These are phyloP conservation scores for Papilio polytes DNA, from an alignment of 1,140 invertebrate species.

Conservation along the genomic window DNA sequence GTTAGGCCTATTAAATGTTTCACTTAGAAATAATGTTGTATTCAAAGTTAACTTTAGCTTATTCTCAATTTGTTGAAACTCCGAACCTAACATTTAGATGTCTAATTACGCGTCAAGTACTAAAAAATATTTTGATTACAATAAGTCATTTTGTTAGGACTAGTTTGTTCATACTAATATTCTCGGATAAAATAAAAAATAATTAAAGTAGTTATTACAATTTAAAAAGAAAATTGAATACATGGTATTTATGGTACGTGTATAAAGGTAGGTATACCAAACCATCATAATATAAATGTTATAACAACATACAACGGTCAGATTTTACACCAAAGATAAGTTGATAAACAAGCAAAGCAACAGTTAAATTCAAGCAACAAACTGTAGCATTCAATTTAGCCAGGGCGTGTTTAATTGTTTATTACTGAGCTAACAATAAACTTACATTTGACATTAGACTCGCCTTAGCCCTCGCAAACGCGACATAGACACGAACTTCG, in stretches of 20 bases:
- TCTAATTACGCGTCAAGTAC: background rate
- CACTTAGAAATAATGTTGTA: constrained; percentile 10
- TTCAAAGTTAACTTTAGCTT: background rate
- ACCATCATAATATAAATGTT: background rate
- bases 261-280: too few relatives aligned
- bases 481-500: constrained; percentile 38
- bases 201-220: too few relatives aligned
- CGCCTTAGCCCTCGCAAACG: constrained; percentile 34
- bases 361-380: constrained; percentile 13
- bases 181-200: too few relatives aligned
- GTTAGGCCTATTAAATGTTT: constrained; percentile 31
- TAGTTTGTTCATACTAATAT: too few relatives aligned
- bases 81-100: background rate
- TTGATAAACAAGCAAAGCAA: background rate
- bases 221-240: too few relatives aligned
- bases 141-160: too few relatives aligned
- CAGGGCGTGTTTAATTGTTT: constrained; percentile 40
- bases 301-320: background rate
- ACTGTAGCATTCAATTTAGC: constrained; percentile 25
- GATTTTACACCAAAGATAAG: background rate
- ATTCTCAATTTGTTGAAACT: background rate
- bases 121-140: too few relatives aligned
- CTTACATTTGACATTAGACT: constrained; percentile 37
- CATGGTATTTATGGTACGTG: too few relatives aligned
- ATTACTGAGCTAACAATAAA: constrained; percentile 33